phyloP scores from a whole-genome alignment of 2,113 vertebrate genomes.

The Cynoglossus semilaevis region DNA sequence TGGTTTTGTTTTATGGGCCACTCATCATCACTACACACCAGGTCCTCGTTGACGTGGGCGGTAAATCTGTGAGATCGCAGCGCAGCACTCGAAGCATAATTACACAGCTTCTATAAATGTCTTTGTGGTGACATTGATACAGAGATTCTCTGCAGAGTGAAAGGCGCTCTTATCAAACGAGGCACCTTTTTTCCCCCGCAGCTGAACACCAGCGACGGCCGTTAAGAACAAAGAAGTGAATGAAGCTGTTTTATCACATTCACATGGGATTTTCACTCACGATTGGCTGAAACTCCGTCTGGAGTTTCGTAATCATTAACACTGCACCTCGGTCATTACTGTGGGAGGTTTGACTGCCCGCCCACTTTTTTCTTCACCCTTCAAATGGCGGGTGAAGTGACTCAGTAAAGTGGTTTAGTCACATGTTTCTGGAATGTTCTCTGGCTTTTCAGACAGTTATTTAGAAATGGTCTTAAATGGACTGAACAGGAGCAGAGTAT shows the following conservation, averaged over 20 bases:
- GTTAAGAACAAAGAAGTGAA: conserved; percentile 1
- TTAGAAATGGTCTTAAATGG: too few relatives aligned
- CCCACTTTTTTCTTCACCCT: conserved; percentile 1
- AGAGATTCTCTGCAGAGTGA: conserved; percentile 12
- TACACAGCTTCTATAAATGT: conserved; percentile 53
- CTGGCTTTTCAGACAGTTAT: too few relatives aligned
- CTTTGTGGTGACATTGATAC: conserved; percentile 16
- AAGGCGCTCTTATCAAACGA: neutral
- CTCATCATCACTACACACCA: conserved; percentile 6
- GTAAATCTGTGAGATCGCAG: conserved; percentile 37
- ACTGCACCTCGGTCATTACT: neutral
- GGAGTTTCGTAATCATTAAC: neutral
- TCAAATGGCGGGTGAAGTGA: neutral
- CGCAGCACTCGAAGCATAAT: conserved; percentile 36
- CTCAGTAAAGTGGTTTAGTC: neutral
- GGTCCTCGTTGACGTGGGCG: conserved; percentile 38
- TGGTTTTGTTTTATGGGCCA: too few relatives aligned
- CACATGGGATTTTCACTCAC: too few relatives aligned
- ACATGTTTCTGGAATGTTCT: neutral
- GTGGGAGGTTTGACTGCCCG: neutral
- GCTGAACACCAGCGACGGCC: neutral
- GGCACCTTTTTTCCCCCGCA: too few relatives aligned
- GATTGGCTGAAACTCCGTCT: neutral
- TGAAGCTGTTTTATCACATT: neutral
- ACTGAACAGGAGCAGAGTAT: too few relatives aligned